Conservation (phyloP, 2,888 invertebrate genomes). For the Apamea sordens region DNA sequence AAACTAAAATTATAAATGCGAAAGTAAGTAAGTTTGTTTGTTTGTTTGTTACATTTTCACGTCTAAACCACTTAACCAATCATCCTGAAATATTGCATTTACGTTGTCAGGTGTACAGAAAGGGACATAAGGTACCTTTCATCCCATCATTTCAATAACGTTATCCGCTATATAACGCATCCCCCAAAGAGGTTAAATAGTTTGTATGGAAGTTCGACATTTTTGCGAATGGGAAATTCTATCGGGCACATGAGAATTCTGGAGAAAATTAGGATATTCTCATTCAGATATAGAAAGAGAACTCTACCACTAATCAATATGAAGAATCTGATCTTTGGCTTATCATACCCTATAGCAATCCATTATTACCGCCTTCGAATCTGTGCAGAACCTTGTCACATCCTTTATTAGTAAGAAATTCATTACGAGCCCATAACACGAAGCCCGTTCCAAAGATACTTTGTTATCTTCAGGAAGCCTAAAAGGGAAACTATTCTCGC, state of each 20-base stretch:
- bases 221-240: not conserved
- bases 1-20: no score
- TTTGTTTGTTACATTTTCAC: no score
- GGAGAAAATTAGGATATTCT: not conserved
- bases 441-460: constrained; percentile 23
- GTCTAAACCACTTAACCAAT: no score
- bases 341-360: not conserved
- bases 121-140: no score
- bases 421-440: constrained; percentile 19
- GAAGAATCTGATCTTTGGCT: not conserved
- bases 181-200: no score
- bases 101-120: no score
- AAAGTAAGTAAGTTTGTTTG: no score
- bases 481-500: constrained; percentile 48
- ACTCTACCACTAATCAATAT: not conserved
- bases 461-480: constrained; percentile 39
- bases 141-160: no score
- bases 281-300: not conserved
- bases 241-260: not conserved
- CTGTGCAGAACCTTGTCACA: constrained; percentile 5
- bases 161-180: no score
- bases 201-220: not conserved
- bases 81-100: no score
- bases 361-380: constrained; percentile 7
- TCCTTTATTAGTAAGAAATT: constrained; percentile 42